These are phyloP conservation scores for Leptobrachium ailaonicum DNA, from an alignment of 2,113 vertebrate species.

Conservation along the genomic window DNA sequence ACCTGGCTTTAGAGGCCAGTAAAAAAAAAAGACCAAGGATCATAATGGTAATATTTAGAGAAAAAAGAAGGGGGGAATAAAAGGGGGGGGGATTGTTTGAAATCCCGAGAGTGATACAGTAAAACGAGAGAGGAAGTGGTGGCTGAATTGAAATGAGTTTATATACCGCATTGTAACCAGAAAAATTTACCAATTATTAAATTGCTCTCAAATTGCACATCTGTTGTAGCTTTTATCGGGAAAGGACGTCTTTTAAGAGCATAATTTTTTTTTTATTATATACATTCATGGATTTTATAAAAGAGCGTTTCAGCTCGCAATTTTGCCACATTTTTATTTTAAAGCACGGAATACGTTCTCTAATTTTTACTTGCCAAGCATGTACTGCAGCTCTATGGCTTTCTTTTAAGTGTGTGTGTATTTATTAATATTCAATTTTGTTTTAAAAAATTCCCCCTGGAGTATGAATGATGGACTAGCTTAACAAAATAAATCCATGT, in stretches of 20 bases:
- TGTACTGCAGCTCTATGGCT: conserved; percentile 7
- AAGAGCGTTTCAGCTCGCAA: neutral
- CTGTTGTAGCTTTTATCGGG: conserved; percentile 37
- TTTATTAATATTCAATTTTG: too few species aligned
- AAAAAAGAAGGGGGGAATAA: neutral
- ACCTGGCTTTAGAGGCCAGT: conserved; percentile 24
- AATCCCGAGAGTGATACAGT: neutral
- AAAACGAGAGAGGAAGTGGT: neutral
- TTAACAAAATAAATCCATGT: too few species aligned
- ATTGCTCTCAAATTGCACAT: conserved; percentile 35
- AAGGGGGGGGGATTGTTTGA: neutral
- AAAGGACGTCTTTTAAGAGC: conserved; percentile 31
- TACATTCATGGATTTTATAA: conserved; percentile 21
- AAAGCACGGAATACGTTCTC: neutral
- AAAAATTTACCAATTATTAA: conserved; percentile 35
- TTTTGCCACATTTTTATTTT: conserved; percentile 19
- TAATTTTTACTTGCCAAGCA: conserved; percentile 1
- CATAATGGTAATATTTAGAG: conserved; percentile 18
- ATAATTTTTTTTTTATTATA: conserved; percentile 34
- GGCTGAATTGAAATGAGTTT: conserved; percentile 57
- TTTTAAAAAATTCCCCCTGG: too few species aligned
- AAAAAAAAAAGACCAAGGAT: conserved; percentile 21
- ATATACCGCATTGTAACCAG: conserved; percentile 51
- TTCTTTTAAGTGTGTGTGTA: too few species aligned
- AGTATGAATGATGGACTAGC: too few species aligned